A percentile compares a stretch with the other conserved stretches of the same genome.
phyloP scores from a whole-genome alignment of 2,797 vertebrate genomes.

The Philypnodon macrostomus region DNA sequence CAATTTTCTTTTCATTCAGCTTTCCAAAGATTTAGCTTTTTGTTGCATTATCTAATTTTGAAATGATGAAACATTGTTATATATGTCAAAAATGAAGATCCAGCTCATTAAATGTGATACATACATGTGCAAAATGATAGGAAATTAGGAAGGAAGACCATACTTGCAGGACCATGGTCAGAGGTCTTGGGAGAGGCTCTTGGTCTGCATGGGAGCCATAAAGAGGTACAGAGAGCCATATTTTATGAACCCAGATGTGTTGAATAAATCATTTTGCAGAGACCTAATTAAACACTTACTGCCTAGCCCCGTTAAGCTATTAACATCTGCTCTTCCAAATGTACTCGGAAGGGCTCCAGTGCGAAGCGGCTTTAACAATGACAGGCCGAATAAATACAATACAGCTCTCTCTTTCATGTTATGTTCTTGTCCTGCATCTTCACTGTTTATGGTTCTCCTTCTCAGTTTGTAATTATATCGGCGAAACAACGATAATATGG shows the following conservation, averaged over 20 bases:
- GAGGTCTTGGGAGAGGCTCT: constrained; percentile 16
- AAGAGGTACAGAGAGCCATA: constrained; percentile 47
- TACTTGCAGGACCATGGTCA: constrained; percentile 17
- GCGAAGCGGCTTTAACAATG: constrained; percentile 29
- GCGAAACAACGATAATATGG: too few relatives aligned
- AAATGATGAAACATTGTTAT: too few relatives aligned
- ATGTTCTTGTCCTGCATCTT: constrained; percentile 6
- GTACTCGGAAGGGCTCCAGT: constrained; percentile 47
- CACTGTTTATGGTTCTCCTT: constrained; percentile 7
- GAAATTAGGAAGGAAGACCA: too few relatives aligned
- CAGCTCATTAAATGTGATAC: too few relatives aligned
- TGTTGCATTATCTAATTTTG: too few relatives aligned
- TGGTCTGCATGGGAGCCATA: constrained; percentile 28
- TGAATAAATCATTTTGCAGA: constrained; percentile 65
- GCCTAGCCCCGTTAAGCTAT: constrained; percentile 59
- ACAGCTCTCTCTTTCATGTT: constrained; percentile 32
- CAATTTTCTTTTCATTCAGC: too few relatives aligned
- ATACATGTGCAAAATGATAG: too few relatives aligned
- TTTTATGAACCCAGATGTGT: constrained; percentile 68
- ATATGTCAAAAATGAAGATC: too few relatives aligned
- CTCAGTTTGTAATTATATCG: too few relatives aligned
- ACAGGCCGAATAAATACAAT: constrained; percentile 38
- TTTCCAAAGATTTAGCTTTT: too few relatives aligned
- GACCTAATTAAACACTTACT: constrained; percentile 70
- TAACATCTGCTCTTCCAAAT: constrained; percentile 69